Evolutionary conservation across 2,888 invertebrate genomes (phyloP), one percentile per base, ranked within the genome.

Genomic region (Pandemis cinnamomeana): DNA sequence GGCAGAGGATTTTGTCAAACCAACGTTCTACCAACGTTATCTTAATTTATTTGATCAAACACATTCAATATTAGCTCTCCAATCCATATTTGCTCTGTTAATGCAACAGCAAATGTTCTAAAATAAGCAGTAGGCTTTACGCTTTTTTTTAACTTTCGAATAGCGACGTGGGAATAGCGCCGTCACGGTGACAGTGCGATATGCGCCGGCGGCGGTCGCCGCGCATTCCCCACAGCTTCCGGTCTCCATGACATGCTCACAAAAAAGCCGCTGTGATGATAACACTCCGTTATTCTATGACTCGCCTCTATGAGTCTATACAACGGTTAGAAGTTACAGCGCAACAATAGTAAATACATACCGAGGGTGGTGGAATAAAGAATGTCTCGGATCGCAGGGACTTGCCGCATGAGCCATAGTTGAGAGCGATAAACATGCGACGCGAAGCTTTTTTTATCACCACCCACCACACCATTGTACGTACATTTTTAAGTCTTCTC

Each of bases 141-240:
- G 51, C 70, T n/a, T 64, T 41, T 51, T 55, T 55, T 63, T 51
- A 55, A 55, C 68, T 63, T 68, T 63, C 58, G 67, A 67, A 67
- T 67, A 53, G 51, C 58, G n/a, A 27, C 72, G 64, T 73, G 72
- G 58, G 61, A 67, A 53, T 11, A 27, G 74, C 66, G 15, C 41
- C 42, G 69, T 73, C 72, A 73, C 48, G 27, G 7, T 64, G 72
- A 68, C 64, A 36, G 8, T n/a, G 72, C 69, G 63, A 8, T 41
- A 48, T 48, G 46, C 48, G 36, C 7, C 7, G 44, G 42, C 67
- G 36, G 41, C n/a, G n/a, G 36, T 66, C 27, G n/a, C 36, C 46
- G 36, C 48, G 53, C 41, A 5, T 20, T 44, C 8, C 63, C 7
- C 13, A 61, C 48, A 36, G 64, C 64, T 64, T 64, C 64, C 64